Evolutionary conservation across 1,140 invertebrate genomes (phyloP), one percentile per base, ranked within the genome.

Genomic region (Calephelis virginiensis): DNA sequence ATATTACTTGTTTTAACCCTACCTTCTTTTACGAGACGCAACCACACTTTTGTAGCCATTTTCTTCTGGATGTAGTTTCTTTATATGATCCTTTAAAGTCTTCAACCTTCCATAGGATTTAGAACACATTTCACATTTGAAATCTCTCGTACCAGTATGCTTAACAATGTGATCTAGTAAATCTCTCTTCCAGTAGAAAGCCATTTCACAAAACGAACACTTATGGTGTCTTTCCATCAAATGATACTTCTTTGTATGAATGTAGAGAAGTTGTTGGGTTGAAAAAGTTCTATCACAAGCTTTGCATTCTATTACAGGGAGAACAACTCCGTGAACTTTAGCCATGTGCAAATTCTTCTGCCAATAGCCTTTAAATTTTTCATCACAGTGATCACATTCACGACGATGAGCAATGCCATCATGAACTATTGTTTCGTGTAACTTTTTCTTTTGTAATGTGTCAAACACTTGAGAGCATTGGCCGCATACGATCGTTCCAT

Each of bases 121-220:
- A 11, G 92, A 92, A 80, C 96, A 97, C 45, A 93, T 84, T 0
- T 93, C 91, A 76, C 92, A 92, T 70, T 94, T 92, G 77, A 95
- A 95, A 8, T 95, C 95, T 53, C 94, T 94, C 64, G 94, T 93
- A 0, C 95, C 94, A 0, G 94, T 95, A 70, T 94, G 93, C 14
- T 76, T 82, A 0, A 88, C 75, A 78, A 91, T 87, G 67, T 93
- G 92, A 43, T 76, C 73, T 5, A 75, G 76, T 50, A 86, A 61
- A 13, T 76, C 71, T 1, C 70, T 53, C n/a, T 75, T 77, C 1
- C 74, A 73, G 50, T 72, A 82, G 62, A 82, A 82, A 6, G 68
- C 69, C 71, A 73, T 82, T 8, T 78, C 76, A 48, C 80, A 82
- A 5, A 60, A 37, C 0, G 63, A 69, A 47, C 80, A 82, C 45